Conservation (phyloP, 2,113 vertebrate species). For the Albula goreensis region DNA sequence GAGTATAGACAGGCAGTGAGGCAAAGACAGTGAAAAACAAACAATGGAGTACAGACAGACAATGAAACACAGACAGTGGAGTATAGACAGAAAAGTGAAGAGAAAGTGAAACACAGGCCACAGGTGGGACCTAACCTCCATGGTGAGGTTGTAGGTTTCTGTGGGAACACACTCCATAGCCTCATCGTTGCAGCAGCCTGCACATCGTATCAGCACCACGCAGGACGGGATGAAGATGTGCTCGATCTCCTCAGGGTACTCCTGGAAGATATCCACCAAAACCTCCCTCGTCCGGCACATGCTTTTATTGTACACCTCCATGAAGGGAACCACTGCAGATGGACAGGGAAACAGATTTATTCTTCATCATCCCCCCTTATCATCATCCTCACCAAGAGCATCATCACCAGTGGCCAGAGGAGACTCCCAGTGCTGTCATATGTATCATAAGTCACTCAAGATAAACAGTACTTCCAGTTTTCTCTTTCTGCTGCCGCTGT, state of each 20-base stretch:
- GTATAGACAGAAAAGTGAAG: no score
- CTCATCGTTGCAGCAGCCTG: slow-evolving; percentile 93
- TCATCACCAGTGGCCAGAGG: background rate
- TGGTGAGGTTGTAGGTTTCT: slow-evolving; percentile 83
- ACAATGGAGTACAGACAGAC: no score
- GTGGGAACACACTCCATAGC: slow-evolving; percentile 87
- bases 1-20: no score
- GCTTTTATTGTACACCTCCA: slow-evolving; percentile 90
- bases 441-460: no score
- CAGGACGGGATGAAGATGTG: slow-evolving; percentile 96
- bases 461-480: background rate
- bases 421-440: background rate
- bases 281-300: slow-evolving; percentile 88
- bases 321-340: slow-evolving; percentile 83
- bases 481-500: background rate
- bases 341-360: slow-evolving; percentile 8
- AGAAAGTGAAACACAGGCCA: no score
- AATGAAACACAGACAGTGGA: no score
- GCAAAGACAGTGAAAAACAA: no score
- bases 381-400: background rate
- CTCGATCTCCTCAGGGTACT: slow-evolving; percentile 94
- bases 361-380: background rate
- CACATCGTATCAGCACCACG: slow-evolving; percentile 89
- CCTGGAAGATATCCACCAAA: slow-evolving; percentile 94
- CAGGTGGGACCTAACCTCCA: slow-evolving; percentile 65